Evolutionary conservation across 2,888 invertebrate genomes (phyloP), one percentile per base, ranked within the genome.

Genomic region (Clanis bilineata): DNA sequence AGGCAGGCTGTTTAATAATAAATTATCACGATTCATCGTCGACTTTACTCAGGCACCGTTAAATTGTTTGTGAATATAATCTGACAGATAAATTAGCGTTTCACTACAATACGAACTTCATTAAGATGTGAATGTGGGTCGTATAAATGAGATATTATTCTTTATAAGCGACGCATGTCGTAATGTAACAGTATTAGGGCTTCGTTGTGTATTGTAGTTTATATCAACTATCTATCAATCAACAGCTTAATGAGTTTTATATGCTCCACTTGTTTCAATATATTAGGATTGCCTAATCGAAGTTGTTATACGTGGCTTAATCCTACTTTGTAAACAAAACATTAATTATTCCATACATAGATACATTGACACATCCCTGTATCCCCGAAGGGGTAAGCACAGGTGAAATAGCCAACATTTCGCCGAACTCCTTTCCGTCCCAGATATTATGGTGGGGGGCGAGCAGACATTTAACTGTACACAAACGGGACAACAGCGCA

Each of bases 11-110:
- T n/a, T n/a, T n/a, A 65, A 70, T 73, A 63, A 73, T 72, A 72
- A 70, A 72, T 73, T 62, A 64, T 63, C 12, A 38, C 9, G 18
- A 32, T 51, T 45, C 23, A 38, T 57, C 45, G 36, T 45, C 57
- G 22, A 15, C 55, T 44, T n/a, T 23, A 43, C 18, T 32, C 9
- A 32, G 32, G 12, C 32, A 32, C 39, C 4, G 22, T 38, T 39
- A 15, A 39, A 55, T 15, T 15, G 15, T 38, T 23, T 38, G 36
- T 57, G 7, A 57, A 57, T 44, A 57, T 47, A 57, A 57, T 57
- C 45, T 10, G 45, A 45, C 15, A 45, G 36, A 36, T 4, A 57
- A 32, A 51, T 32, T 51, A 51, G 18, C 18, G 2, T 32, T 32
- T 28, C 28, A 32, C 18, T 28, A 45, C 12, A 45, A 36, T 9